Evolutionary conservation across 2,888 invertebrate species (phyloP).

Genomic region (Suillia variegata): DNA sequence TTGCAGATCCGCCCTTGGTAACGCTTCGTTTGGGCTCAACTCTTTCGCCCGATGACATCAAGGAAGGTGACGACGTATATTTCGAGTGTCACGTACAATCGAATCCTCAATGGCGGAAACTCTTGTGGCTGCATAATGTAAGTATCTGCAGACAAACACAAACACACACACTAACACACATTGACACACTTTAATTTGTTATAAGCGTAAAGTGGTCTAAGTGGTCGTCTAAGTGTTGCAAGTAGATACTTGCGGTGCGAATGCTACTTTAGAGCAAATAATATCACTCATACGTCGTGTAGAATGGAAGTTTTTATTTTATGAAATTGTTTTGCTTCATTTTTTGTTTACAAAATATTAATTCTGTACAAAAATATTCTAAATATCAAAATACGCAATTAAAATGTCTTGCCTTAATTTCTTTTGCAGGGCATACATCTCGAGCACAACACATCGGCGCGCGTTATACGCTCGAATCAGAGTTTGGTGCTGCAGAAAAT

Average conservation of each 20-base stretch:
- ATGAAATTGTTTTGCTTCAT: too few species aligned
- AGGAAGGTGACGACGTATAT: constrained; percentile 91
- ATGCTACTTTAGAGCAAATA: too few species aligned
- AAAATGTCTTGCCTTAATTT: too few species aligned
- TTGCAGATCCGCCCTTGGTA: constrained; percentile 84
- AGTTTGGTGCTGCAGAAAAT: constrained; percentile 90
- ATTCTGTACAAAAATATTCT: too few species aligned
- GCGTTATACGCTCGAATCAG: constrained; percentile 90
- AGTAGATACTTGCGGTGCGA: too few species aligned
- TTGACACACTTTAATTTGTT: too few species aligned
- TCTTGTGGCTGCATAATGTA: constrained; percentile 87
- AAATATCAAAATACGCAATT: too few species aligned
- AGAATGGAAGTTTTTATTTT: too few species aligned
- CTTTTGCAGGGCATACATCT: constrained; percentile 78
- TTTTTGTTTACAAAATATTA: too few species aligned
- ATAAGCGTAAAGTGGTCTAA: not conserved
- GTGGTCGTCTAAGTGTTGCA: too few species aligned
- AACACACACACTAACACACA: too few species aligned
- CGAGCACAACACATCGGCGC: constrained; percentile 84
- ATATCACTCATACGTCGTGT: too few species aligned
- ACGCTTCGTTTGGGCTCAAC: constrained; percentile 82
- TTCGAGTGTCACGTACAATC: constrained; percentile 91
- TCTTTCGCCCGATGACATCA: constrained; percentile 84
- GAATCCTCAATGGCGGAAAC: constrained; percentile 82
- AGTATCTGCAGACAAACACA: constrained; percentile 63